These are phyloP conservation scores for Myiagra hebetior DNA, from an alignment of 2,113 vertebrate species.

Conservation along the genomic window DNA sequence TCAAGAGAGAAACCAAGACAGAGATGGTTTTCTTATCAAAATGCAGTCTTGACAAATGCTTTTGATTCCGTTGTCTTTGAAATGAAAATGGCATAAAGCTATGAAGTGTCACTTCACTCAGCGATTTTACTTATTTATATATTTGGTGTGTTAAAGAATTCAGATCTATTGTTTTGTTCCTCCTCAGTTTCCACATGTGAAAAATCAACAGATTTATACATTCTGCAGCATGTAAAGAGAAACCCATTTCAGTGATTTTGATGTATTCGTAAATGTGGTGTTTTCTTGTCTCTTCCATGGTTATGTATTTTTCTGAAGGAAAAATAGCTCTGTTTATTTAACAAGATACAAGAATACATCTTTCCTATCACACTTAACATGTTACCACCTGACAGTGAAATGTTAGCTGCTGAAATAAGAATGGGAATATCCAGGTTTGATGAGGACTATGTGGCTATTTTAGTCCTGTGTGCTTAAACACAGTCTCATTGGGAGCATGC, in stretches of 20 bases:
- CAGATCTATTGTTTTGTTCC: not conserved
- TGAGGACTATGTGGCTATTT: not conserved
- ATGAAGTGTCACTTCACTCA: not conserved
- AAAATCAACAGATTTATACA: not conserved
- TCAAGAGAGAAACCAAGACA: not conserved
- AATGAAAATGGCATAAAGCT: not conserved
- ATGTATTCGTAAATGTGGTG: not conserved
- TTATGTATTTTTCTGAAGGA: not conserved
- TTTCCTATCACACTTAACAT: not conserved
- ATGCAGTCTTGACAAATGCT: not conserved
- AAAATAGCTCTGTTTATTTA: not conserved
- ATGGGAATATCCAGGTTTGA: not conserved
- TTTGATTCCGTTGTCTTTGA: not conserved
- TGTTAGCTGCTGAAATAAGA: not conserved
- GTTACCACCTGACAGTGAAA: not conserved
- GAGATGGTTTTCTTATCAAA: not conserved
- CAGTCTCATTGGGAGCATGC: not conserved
- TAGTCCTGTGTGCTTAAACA: not conserved
- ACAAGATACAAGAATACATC: not conserved
- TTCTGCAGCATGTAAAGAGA: not conserved
- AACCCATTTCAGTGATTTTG: not conserved
- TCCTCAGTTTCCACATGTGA: not conserved
- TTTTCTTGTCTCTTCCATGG: not conserved
- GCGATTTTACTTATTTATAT: not conserved
- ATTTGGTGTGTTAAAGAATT: not conserved